Evolutionary conservation across 1,140 invertebrate species (phyloP), one percentile per base, ranked within the genome.

Genomic region (Nasonia giraulti): DNA sequence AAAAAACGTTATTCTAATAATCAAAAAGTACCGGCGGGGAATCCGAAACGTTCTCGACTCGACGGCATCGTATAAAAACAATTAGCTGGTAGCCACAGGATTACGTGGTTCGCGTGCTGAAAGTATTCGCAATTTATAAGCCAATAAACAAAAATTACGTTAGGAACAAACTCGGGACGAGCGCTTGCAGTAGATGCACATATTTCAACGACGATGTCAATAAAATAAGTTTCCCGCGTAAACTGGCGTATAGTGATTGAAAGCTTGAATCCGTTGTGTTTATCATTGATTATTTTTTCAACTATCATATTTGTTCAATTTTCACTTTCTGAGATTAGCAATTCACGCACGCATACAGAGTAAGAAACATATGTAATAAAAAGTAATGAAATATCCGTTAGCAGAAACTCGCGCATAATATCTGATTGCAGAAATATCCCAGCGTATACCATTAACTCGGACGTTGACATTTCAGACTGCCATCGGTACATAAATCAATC

Each of bases 141-240:
- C 23, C 33, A 84, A 84, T 84, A 84, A 84, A 84, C 66, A 84
- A 79, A 84, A 78, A 79, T 79, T 79, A 78, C 66, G 40, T 14
- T 79, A 17, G 55, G 66, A 75, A 75, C 74, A 82, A 50, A 66
- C 74, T 37, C 44, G 55, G 55, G 14, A 27, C 20, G 33, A 14
- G 55, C 55, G 55, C 55, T 62, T 62, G 5, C 55, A 7, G 55
- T 62, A 62, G 4, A 62, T n/a, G 55, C 55, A 62, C 55, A 62
- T 62, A 62, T 62, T 62, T 62, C 55, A 62, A 6, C 20, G 55
- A 11, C 55, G 20, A 62, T 62, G 55, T 62, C 55, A 62, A 62
- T 62, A n/a, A 62, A 62, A 6, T 62, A 62, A 62, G 5, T 62
- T 62, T 62, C 20, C 40, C 1, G 40, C 1, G 40, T 44, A 44